phyloP scores from a whole-genome alignment of 1,140 invertebrate genomes.

The Amphibalanus amphitrite region DNA sequence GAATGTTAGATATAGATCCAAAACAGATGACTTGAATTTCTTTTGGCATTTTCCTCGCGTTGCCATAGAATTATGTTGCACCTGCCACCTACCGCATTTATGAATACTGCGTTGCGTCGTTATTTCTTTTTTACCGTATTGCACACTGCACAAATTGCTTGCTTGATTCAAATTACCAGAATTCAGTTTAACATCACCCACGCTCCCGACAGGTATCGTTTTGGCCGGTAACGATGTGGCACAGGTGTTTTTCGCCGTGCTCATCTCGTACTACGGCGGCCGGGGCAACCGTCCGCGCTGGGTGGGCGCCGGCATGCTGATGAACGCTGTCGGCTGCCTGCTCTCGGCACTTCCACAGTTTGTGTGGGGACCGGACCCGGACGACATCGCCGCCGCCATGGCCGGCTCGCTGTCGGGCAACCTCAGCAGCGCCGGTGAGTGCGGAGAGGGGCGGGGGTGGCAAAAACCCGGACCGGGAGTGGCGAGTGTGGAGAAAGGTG shows the following conservation, averaged over 20 bases:
- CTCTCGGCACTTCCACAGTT: slow-evolving; percentile 45
- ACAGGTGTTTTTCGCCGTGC: slow-evolving; percentile 39
- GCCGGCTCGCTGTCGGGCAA: not conserved
- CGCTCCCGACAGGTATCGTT: slow-evolving; percentile 36
- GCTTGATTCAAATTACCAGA: slow-evolving; percentile 2
- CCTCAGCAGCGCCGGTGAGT: not conserved
- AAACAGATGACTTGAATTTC: too few species aligned
- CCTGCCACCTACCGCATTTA: too few species aligned
- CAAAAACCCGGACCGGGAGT: too few species aligned
- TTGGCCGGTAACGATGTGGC: slow-evolving; percentile 51
- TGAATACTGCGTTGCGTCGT: too few species aligned
- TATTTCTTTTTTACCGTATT: too few species aligned
- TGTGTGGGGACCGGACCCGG: slow-evolving; percentile 42
- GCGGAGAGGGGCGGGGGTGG: too few species aligned
- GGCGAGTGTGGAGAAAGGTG: too few species aligned
- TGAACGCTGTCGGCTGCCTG: slow-evolving; percentile 35
- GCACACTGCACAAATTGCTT: too few species aligned
- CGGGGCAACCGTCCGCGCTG: slow-evolving; percentile 39
- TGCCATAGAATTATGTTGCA: too few species aligned
- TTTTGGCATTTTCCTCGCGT: too few species aligned
- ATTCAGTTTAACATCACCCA: slow-evolving; percentile 5
- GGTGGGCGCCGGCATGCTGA: slow-evolving; percentile 30
- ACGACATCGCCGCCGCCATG: slow-evolving; percentile 23
- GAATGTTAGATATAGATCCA: too few species aligned
- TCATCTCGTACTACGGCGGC: slow-evolving; percentile 41